phyloP scores from a whole-genome alignment of 2,888 invertebrate genomes.

The Drosophila demipolita region DNA sequence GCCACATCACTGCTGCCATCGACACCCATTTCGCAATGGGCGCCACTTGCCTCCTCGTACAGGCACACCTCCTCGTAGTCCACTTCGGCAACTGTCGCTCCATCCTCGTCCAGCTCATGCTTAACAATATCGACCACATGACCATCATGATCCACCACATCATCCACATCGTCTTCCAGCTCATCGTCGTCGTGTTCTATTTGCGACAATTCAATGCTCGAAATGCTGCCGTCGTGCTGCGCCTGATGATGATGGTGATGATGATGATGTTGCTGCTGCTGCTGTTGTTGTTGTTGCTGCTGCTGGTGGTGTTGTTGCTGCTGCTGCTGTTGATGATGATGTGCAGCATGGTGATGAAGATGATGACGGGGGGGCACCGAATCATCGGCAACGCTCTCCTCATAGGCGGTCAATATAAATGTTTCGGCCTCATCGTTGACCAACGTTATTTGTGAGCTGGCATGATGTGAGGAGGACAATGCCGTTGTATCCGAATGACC shows the following conservation, averaged over 20 bases:
- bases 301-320: slow-evolving; percentile 55
- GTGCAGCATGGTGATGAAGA: slow-evolving; percentile 23
- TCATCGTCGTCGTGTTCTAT: slow-evolving; percentile 64
- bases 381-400: slow-evolving; percentile 81
- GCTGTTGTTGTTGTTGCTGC: slow-evolving; percentile 60
- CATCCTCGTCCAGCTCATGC: slow-evolving; percentile 79
- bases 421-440: slow-evolving; percentile 79
- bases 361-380: slow-evolving; percentile 55
- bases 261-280: slow-evolving; percentile 51
- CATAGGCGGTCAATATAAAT: slow-evolving; percentile 79
- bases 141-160: slow-evolving; percentile 67
- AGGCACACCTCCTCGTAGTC: slow-evolving; percentile 82
- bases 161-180: slow-evolving; percentile 59
- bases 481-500: slow-evolving; percentile 62
- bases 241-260: slow-evolving; percentile 65
- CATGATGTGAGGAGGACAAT: slow-evolving; percentile 63
- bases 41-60: slow-evolving; percentile 80
- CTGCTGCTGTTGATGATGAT: slow-evolving; percentile 50
- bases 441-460: slow-evolving; percentile 72
- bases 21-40: slow-evolving; percentile 77
- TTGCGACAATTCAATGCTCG: slow-evolving; percentile 71
- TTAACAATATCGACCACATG: slow-evolving; percentile 79
- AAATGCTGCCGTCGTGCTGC: slow-evolving; percentile 76
- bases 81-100: slow-evolving; percentile 71
- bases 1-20: slow-evolving; percentile 71